Conservation (phyloP, 2,797 vertebrate genomes). For the Zalophus californianus region DNA sequence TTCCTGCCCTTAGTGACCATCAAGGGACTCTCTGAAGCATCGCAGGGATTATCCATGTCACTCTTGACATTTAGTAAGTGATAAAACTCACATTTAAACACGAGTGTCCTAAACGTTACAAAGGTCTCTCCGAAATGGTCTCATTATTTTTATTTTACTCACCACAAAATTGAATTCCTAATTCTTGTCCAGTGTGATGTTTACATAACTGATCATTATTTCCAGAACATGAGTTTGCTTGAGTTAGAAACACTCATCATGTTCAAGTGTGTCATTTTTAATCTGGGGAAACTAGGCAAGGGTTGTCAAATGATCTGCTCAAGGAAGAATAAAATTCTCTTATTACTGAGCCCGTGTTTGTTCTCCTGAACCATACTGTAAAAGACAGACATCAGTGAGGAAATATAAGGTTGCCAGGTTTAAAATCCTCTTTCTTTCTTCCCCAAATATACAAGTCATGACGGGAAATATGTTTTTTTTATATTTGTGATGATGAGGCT, state of each 20-base stretch:
- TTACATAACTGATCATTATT: neutral
- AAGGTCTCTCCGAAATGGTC: neutral
- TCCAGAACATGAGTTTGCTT: neutral
- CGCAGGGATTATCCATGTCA: neutral
- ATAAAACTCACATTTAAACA: neutral
- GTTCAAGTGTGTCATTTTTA: neutral
- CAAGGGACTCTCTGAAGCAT: neutral
- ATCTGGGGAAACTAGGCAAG: neutral
- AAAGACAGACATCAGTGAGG: neutral
- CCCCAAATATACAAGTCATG: neutral
- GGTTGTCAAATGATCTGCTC: neutral
- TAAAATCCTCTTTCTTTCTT: neutral
- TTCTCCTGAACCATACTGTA: neutral
- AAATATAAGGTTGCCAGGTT: neutral
- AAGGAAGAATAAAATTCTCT: neutral
- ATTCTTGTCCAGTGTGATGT: neutral
- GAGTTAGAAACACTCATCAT: neutral
- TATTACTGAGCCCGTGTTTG: neutral
- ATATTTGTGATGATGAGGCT: neutral
- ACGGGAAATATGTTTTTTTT: neutral
- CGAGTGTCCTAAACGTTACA: neutral
- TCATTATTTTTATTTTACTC: neutral
- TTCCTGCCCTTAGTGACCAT: neutral
- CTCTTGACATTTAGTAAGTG: neutral
- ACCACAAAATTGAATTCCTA: neutral